These are phyloP conservation scores for Cerceris ruficornis DNA, from an alignment of 2,888 invertebrate species.

Conservation along the genomic window DNA sequence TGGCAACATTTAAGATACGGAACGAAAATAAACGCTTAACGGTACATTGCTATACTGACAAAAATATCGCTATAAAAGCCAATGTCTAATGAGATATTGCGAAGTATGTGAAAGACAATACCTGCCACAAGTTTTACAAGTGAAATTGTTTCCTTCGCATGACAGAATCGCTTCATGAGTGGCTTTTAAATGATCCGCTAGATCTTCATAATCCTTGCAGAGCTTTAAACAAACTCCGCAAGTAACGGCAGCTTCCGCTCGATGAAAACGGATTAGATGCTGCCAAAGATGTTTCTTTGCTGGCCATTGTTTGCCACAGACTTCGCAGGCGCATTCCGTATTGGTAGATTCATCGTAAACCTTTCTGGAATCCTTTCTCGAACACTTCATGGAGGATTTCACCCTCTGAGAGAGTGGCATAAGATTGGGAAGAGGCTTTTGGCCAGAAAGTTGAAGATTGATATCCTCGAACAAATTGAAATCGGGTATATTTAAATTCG, in stretches of 20 bases:
- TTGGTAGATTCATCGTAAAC: constrained; percentile 83
- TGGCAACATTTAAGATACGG: neutral
- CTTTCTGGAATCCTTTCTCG: constrained; percentile 81
- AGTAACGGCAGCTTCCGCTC: constrained; percentile 84
- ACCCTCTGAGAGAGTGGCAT: constrained; percentile 74
- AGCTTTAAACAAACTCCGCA: constrained; percentile 85
- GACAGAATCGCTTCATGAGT: constrained; percentile 83
- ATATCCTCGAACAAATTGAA: constrained; percentile 80
- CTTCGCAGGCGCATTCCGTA: constrained; percentile 82
- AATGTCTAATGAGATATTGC: too few relatives aligned
- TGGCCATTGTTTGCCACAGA: constrained; percentile 85
- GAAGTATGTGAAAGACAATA: neutral
- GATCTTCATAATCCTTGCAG: constrained; percentile 82
- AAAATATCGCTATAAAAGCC: too few relatives aligned
- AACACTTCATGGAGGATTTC: constrained; percentile 72
- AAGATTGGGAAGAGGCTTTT: constrained; percentile 78
- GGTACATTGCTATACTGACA: too few relatives aligned
- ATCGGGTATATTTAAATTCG: constrained; percentile 79
- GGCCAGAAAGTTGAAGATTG: constrained; percentile 79
- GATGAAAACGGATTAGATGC: constrained; percentile 84
- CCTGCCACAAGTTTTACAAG: constrained; percentile 83
- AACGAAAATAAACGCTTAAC: neutral
- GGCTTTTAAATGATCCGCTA: constrained; percentile 82
- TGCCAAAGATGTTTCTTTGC: constrained; percentile 86
- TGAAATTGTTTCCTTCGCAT: constrained; percentile 84